Evolutionary conservation across 2,888 invertebrate species (phyloP).

Genomic region (Microchrysa polita): DNA sequence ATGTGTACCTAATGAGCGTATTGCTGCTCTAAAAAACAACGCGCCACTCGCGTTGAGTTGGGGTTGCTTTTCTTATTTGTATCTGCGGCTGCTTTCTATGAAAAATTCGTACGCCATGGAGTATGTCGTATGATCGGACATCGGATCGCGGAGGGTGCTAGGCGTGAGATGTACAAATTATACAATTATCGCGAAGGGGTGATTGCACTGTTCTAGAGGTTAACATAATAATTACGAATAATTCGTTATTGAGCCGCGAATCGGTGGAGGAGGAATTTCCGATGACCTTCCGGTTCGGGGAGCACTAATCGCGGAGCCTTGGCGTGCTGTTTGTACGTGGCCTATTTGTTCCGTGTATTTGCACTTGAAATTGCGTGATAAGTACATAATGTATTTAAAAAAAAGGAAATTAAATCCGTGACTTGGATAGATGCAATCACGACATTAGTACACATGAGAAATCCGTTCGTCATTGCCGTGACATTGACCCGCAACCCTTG

Average conservation of each 20-base stretch:
- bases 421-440: not conserved
- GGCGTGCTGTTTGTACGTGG: conserved; percentile 7
- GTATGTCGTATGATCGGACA: no score
- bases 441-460: not conserved
- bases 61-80: not conserved
- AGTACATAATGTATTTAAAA: not conserved
- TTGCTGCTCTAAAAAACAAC: conserved; percentile 22
- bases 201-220: conserved; percentile 22
- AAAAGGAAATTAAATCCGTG: conserved; percentile 5
- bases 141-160: not conserved
- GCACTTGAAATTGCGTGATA: conserved; percentile 9
- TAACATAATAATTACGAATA: no score
- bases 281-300: conserved; percentile 22
- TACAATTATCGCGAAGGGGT: not conserved
- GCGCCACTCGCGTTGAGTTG: not conserved
- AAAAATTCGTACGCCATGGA: not conserved
- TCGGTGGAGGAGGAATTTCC: conserved; percentile 3
- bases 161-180: not conserved
- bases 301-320: conserved; percentile 16
- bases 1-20: not conserved
- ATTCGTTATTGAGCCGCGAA: conserved; percentile 7
- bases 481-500: conserved; percentile 24
- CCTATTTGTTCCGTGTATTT: not conserved
- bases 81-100: not conserved
- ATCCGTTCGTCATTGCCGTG: conserved; percentile 4